Conservation (phyloP, 2,888 invertebrate genomes). For the Eugnorisma glareosa region DNA sequence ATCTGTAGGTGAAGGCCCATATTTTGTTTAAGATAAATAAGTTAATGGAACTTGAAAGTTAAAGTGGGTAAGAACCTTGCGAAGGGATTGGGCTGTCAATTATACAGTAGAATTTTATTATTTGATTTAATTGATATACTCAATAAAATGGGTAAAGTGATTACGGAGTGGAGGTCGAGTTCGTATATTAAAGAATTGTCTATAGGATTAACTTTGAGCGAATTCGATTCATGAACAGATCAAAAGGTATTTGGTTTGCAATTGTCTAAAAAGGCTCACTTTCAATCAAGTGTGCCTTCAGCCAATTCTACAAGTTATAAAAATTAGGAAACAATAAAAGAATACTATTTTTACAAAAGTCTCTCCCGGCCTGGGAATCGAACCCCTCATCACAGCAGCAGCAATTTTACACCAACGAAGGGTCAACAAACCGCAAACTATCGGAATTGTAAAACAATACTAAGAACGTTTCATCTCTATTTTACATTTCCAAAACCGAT, state of each 20-base stretch:
- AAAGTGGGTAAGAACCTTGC: constrained; percentile 22
- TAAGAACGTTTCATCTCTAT: neutral
- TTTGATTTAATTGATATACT: constrained; percentile 5
- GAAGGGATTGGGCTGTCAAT: constrained; percentile 29
- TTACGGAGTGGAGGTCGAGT: neutral
- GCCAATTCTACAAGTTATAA: no score
- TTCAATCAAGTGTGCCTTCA: no score
- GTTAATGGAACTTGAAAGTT: neutral
- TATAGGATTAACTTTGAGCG: neutral
- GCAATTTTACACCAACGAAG: neutral
- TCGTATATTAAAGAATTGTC: neutral
- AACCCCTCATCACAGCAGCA: neutral
- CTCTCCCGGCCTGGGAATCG: neutral
- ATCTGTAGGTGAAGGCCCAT: constrained; percentile 30
- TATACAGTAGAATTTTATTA: neutral
- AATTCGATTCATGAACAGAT: neutral
- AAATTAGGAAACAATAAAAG: neutral
- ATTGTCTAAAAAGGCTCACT: no score
- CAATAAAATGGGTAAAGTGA: neutral
- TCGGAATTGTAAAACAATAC: neutral
- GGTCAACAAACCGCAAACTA: neutral
- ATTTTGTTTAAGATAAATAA: constrained; percentile 7
- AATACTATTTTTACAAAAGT: no score
- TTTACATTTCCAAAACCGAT: neutral
- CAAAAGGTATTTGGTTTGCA: neutral